A percentile compares a stretch with the other conserved stretches of the same genome.
Evolutionary conservation across 2,797 vertebrate genomes (phyloP).

Genomic region (Sphenodon punctatus): DNA sequence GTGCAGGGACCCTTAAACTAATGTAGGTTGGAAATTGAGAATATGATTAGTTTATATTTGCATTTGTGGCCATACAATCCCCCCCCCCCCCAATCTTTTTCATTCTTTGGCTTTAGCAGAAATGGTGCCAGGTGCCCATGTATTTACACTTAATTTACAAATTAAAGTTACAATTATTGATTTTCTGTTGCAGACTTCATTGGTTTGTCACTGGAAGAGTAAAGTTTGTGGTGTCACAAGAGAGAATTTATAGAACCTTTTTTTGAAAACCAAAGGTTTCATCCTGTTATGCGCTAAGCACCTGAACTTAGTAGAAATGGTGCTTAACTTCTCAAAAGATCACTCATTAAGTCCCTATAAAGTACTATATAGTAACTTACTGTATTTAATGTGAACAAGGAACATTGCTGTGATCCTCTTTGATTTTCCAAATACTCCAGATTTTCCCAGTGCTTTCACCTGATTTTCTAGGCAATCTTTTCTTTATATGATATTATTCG

Average conservation of each 20-base stretch:
- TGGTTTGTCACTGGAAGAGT: background rate
- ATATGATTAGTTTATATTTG: too few relatives aligned
- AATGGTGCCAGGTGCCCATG: too few relatives aligned
- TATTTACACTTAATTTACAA: too few relatives aligned
- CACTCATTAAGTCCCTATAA: background rate
- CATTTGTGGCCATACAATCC: too few relatives aligned
- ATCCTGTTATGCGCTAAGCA: constrained; percentile 11
- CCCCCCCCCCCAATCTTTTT: too few relatives aligned
- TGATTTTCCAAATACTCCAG: background rate
- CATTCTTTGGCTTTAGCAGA: too few relatives aligned
- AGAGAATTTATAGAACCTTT: background rate
- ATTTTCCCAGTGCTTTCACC: background rate
- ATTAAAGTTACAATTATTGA: too few relatives aligned
- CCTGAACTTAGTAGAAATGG: background rate
- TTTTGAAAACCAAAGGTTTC: constrained; percentile 15
- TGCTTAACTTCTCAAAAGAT: background rate
- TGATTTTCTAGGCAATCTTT: background rate
- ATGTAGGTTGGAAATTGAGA: too few relatives aligned
- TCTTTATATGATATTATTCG: too few relatives aligned
- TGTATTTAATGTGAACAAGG: background rate
- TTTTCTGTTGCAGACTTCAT: too few relatives aligned
- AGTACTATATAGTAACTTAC: background rate
- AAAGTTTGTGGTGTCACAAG: background rate
- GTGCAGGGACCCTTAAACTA: too few relatives aligned
- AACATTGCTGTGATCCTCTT: background rate